Percentiles rank a stretch among this genome's conserved stretches.
phyloP scores from a whole-genome alignment of 2,797 vertebrate genomes.

The Kryptolebias ocellatus region DNA sequence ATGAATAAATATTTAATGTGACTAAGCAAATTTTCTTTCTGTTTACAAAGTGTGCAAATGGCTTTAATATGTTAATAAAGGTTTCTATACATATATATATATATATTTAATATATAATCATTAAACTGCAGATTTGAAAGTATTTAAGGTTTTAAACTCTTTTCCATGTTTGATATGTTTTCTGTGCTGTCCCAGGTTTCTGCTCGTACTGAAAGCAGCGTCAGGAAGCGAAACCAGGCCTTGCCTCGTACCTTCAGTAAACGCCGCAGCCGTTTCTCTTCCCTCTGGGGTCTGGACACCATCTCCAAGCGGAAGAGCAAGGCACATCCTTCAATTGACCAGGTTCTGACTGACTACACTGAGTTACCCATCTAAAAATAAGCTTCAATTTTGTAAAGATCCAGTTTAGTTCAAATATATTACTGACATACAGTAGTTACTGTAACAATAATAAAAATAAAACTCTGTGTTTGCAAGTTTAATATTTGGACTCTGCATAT shows the following conservation, averaged over 20 bases:
- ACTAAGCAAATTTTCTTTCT: no score
- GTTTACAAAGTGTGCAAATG: no score
- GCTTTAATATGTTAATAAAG: neutral
- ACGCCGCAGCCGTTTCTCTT: slow-evolving; percentile 94
- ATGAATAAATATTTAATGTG: no score
- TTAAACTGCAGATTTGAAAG: no score
- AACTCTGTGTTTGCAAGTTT: neutral
- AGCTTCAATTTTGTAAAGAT: no score
- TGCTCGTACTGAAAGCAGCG: slow-evolving; percentile 88
- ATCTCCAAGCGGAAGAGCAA: slow-evolving; percentile 92
- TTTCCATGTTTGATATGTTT: neutral
- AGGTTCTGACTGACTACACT: slow-evolving; percentile 77
- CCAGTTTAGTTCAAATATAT: no score
- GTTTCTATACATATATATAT: neutral
- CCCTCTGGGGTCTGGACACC: slow-evolving; percentile 97
- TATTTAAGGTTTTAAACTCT: neutral
- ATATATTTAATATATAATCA: no score
- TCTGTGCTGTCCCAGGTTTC: slow-evolving; percentile 84
- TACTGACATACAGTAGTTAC: no score
- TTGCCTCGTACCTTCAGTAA: slow-evolving; percentile 93
- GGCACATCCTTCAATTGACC: slow-evolving; percentile 91
- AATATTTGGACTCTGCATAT: neutral
- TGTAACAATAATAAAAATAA: neutral
- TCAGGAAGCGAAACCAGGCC: slow-evolving; percentile 88
- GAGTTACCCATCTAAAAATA: neutral